Conservation (phyloP, 1,140 invertebrate genomes). For the Pachypsylla venusta region DNA sequence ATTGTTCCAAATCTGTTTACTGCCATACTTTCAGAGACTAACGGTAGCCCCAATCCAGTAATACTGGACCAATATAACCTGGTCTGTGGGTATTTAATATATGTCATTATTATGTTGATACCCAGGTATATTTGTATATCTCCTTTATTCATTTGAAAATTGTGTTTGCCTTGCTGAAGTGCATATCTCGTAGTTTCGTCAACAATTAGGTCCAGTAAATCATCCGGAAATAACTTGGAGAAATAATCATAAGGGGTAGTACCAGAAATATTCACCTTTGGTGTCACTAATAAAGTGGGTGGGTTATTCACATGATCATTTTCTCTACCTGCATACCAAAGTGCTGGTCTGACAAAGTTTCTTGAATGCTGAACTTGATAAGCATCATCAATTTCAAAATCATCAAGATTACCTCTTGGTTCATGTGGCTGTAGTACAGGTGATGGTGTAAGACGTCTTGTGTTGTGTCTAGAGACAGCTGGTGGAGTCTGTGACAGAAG, state of each 20-base stretch:
- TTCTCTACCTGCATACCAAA: neutral
- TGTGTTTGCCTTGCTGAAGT: too few species aligned
- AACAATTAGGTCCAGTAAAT: neutral
- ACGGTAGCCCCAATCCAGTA: slow-evolving; percentile 20
- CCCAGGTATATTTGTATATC: neutral
- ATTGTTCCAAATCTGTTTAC: slow-evolving; percentile 24
- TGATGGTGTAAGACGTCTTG: too few species aligned
- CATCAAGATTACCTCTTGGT: too few species aligned
- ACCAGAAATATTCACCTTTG: neutral
- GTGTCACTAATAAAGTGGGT: neutral
- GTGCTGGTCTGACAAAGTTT: too few species aligned
- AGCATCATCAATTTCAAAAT: too few species aligned
- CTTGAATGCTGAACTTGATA: too few species aligned
- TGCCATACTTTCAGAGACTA: slow-evolving; percentile 20
- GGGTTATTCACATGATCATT: neutral
- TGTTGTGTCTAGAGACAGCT: too few species aligned
- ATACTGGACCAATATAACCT: too few species aligned
- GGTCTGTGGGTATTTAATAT: too few species aligned
- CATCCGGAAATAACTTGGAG: neutral
- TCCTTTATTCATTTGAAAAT: neutral
- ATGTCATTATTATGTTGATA: neutral
- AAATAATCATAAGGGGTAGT: neutral
- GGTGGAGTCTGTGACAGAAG: too few species aligned
- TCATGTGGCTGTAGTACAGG: too few species aligned
- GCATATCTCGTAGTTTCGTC: neutral